A percentile compares a stretch with the other conserved stretches of the same genome.
phyloP scores from a whole-genome alignment of 30 jellyfish, hydroid and myxozoan species.

The Nemopilema nomurai region DNA sequence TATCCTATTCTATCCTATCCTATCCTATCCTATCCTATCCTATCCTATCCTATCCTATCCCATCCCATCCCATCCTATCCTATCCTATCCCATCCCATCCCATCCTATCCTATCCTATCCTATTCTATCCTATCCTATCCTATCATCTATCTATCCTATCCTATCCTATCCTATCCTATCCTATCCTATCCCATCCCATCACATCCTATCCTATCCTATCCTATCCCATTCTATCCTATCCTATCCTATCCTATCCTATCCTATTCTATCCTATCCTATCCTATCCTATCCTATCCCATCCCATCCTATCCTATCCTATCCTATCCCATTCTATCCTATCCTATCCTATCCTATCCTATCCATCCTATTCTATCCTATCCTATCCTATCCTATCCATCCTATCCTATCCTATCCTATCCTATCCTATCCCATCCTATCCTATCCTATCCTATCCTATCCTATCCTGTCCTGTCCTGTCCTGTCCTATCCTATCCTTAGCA shows the following conservation, averaged over 20 bases:
- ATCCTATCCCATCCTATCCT: neutral
- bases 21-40: no score
- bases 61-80: no score
- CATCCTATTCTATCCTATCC: slow-evolving; percentile 10
- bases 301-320: slow-evolving; percentile 1
- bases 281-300: slow-evolving; percentile 5
- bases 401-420: slow-evolving; percentile 15
- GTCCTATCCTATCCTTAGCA: neutral
- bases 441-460: slow-evolving; percentile 1
- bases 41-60: no score
- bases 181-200: slow-evolving; percentile 7
- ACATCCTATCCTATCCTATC: slow-evolving; percentile 5
- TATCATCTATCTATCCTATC: neutral
- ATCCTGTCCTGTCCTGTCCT: neutral
- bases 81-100: no score
- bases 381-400: slow-evolving; percentile 19
- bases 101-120: neutral
- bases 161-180: slow-evolving; percentile 22
- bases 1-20: no score
- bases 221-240: slow-evolving; percentile 6
- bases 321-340: slow-evolving; percentile 7
- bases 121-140: slow-evolving; percentile 12
- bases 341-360: slow-evolving; percentile 19
- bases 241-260: slow-evolving; percentile 9
- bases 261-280: slow-evolving; percentile 3